A percentile compares a stretch with the other conserved stretches of the same genome.
Conservation (phyloP, 2,113 vertebrate genomes). For the Craseonycteris thonglongyai region DNA sequence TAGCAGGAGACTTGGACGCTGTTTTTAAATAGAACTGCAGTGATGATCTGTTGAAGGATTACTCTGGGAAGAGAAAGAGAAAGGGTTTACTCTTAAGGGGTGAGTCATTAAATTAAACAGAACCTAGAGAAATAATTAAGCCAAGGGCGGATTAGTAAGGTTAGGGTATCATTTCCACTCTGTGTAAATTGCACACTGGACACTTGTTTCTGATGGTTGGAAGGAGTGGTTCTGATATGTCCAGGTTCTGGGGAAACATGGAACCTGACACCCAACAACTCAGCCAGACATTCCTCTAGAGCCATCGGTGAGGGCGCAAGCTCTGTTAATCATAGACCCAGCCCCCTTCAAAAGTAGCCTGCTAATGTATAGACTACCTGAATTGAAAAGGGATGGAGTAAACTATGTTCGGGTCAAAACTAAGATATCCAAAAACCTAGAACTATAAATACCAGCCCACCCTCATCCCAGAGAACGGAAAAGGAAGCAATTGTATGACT, state of each 20-base stretch:
- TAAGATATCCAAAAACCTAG: background rate
- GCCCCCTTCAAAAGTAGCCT: background rate
- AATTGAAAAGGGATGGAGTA: background rate
- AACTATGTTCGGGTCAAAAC: background rate
- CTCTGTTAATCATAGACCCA: background rate
- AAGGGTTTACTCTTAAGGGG: background rate
- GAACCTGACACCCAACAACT: background rate
- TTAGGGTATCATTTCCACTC: background rate
- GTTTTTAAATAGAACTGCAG: background rate
- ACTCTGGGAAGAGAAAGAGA: background rate
- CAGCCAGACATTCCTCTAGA: background rate
- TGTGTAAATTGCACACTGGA: background rate
- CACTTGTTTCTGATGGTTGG: background rate
- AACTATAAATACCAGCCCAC: background rate
- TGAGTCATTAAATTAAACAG: background rate
- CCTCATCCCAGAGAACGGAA: background rate
- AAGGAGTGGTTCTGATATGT: background rate
- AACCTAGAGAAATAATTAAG: background rate
- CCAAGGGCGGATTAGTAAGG: background rate
- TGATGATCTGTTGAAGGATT: background rate
- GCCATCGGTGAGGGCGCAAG: background rate
- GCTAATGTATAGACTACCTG: background rate
- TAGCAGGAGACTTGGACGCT: background rate
- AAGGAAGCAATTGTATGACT: background rate
- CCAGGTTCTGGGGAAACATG: background rate